Percentiles rank a stretch among this genome's conserved stretches.
Conservation (phyloP, 2,113 vertebrate species). For the Gavia stellata region DNA sequence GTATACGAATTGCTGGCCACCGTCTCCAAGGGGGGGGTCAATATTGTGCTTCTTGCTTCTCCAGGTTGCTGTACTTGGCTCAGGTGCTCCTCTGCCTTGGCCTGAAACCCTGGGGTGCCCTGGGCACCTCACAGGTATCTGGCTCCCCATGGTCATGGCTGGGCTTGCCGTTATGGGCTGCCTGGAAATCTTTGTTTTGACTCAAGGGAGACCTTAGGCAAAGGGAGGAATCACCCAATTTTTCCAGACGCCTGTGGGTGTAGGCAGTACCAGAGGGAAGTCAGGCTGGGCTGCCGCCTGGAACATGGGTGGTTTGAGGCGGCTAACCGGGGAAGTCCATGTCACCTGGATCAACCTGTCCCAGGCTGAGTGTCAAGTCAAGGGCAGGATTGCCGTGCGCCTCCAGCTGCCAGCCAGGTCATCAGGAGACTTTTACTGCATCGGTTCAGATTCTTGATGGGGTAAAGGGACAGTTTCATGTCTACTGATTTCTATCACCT, state of each 20-base stretch:
- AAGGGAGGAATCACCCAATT: not conserved
- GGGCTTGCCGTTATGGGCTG: not conserved
- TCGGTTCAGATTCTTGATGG: not conserved
- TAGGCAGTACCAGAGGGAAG: not conserved
- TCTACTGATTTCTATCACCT: not conserved
- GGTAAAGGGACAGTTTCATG: not conserved
- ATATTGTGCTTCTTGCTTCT: not conserved
- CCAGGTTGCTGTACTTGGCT: not conserved
- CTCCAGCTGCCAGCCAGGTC: not conserved
- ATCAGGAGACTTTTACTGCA: not conserved
- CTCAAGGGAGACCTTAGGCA: no score
- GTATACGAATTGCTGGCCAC: not conserved
- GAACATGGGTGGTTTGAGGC: accelerated
- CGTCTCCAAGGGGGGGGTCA: not conserved
- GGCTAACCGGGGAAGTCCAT: not conserved
- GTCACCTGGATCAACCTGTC: accelerated
- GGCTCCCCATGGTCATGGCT: no score
- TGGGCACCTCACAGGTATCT: not conserved
- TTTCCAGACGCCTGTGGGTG: not conserved
- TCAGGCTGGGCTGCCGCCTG: not conserved
- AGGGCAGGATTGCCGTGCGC: not conserved
- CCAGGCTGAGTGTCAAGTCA: not conserved
- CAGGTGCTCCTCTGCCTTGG: not conserved
- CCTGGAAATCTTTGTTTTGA: not conserved
- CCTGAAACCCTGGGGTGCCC: not conserved